A percentile compares a stretch with the other conserved stretches of the same genome.
Conservation (phyloP, 2,888 invertebrate genomes). For the Erebia epiphron region DNA sequence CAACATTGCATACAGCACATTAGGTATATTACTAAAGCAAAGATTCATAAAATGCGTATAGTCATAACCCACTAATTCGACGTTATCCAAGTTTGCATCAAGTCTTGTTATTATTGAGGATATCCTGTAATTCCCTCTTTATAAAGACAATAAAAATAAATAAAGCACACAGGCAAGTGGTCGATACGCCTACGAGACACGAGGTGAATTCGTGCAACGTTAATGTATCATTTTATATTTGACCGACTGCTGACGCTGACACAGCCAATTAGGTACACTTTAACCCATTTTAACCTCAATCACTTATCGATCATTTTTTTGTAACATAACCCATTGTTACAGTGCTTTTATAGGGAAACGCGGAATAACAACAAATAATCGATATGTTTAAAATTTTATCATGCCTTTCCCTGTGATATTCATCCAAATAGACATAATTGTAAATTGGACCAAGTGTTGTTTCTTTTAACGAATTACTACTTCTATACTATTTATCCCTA, state of each 20-base stretch:
- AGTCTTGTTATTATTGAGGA: background rate
- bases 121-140: slow-evolving; percentile 1
- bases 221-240: slow-evolving; percentile 57
- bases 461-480: too few species aligned
- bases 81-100: background rate
- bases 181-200: slow-evolving; percentile 48
- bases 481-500: too few species aligned
- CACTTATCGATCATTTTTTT: slow-evolving; percentile 61
- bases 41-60: background rate
- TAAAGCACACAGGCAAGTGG: slow-evolving; percentile 23
- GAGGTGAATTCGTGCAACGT: slow-evolving; percentile 53
- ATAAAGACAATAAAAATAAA: background rate
- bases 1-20: too few species aligned
- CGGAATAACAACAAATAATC: too few species aligned
- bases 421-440: too few species aligned
- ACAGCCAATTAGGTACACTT: slow-evolving; percentile 63
- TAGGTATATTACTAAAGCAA: background rate
- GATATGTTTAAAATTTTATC: too few species aligned
- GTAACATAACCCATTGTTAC: slow-evolving; percentile 47
- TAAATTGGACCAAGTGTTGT: too few species aligned
- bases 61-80: background rate
- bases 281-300: slow-evolving; percentile 77
- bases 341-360: too few species aligned
- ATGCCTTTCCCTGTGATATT: too few species aligned
- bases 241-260: slow-evolving; percentile 58